Percentiles rank a stretch among this genome's conserved stretches.
These are phyloP conservation scores for Netelia virgata DNA, from an alignment of 2,888 invertebrate genomes.

Conservation along the genomic window DNA sequence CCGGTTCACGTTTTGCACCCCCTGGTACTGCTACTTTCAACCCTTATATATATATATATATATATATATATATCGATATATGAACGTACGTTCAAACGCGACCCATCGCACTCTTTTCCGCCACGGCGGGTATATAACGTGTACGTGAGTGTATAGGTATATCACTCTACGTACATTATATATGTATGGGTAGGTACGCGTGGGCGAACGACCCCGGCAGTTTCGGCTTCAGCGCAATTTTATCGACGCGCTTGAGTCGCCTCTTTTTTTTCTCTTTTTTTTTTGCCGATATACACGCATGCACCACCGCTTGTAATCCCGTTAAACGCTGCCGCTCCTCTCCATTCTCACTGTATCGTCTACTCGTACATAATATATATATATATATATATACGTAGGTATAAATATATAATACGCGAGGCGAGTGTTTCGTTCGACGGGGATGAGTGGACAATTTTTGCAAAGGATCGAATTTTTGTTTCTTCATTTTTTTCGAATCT, in stretches of 20 bases:
- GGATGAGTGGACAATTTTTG: too few relatives aligned
- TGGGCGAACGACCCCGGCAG: constrained; percentile 66
- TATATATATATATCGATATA: constrained; percentile 28
- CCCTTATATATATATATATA: constrained; percentile 45
- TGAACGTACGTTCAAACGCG: constrained; percentile 40
- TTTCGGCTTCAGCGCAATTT: constrained; percentile 79
- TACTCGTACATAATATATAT: constrained; percentile 34
- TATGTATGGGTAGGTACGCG: constrained; percentile 2
- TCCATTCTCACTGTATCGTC: constrained; percentile 4
- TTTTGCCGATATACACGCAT: constrained; percentile 68
- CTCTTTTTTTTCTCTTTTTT: too few relatives aligned
- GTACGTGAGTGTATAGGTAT: constrained; percentile 9
- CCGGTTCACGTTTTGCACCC: constrained; percentile 69
- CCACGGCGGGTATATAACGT: constrained; percentile 22
- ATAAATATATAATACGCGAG: neutral
- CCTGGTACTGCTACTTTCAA: constrained; percentile 39
- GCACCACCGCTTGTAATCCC: constrained; percentile 64
- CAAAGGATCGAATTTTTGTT: too few relatives aligned
- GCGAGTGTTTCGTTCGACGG: neutral
- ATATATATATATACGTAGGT: constrained; percentile 5
- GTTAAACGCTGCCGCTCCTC: constrained; percentile 68
- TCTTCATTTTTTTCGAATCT: too few relatives aligned
- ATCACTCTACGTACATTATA: neutral
- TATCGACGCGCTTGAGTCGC: constrained; percentile 72
- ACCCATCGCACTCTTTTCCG: constrained; percentile 49